Conservation (phyloP, 2,797 vertebrate genomes). For the Coregonus sp. region DNA sequence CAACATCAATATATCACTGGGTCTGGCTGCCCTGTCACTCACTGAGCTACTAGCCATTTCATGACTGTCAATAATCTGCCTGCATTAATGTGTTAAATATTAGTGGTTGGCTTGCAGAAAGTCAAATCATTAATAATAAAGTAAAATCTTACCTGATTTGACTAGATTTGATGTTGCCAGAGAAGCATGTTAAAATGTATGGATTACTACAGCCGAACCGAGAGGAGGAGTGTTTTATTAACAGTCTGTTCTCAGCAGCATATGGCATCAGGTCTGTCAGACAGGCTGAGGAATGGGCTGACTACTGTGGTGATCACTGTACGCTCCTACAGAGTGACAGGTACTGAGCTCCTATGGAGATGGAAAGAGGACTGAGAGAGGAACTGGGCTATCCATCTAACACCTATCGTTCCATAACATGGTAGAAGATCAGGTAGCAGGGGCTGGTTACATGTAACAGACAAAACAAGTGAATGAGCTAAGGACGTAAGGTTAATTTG, state of each 20-base stretch:
- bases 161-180: not conserved
- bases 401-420: conserved; percentile 11
- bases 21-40: not conserved
- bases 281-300: conserved; percentile 32
- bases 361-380: not conserved
- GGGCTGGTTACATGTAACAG: not conserved
- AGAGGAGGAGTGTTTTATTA: not conserved
- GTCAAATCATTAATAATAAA: not conserved
- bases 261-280: conserved; percentile 8
- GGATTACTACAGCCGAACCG: not conserved
- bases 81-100: not conserved
- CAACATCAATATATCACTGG: not conserved
- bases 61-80: not conserved
- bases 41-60: not conserved
- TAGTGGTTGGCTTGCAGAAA: not conserved
- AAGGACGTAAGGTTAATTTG: not conserved
- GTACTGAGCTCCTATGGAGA: not conserved
- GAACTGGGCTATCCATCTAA: conserved; percentile 14
- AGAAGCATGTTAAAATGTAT: not conserved
- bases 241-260: not conserved
- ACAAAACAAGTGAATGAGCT: conserved; percentile 4
- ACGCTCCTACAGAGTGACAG: conserved; percentile 23
- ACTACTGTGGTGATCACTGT: conserved; percentile 35
- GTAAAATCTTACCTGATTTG: not conserved
- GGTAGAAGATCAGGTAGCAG: not conserved